Base-by-base conservation (phyloP, 2,888 invertebrate species). In the Brassicogethes aeneus region DNA sequence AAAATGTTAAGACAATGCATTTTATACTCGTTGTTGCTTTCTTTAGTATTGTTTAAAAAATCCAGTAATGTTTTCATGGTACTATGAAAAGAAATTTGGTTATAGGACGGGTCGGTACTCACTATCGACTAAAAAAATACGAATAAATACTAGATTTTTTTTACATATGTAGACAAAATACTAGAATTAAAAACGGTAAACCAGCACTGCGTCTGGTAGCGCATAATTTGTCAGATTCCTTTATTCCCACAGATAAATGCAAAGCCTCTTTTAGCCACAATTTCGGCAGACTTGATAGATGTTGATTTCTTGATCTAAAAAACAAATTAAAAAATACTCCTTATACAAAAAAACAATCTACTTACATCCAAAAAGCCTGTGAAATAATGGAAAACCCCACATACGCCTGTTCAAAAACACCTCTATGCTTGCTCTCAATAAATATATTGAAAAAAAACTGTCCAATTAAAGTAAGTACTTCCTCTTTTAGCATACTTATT, bases 341-440 rank as follows among this genome's bases (percentile, higher is more conserved):
- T 1, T 8, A 2, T 17, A 41, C 3, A 41, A 16, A 34, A 38
- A 10, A 42, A 12, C 12, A 41, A n/a, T n/a, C n/a, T 39, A 49
- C 56, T 54, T 56, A 77, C 69, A 67, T 73, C 81, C 82, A 83
- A 16, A 85, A 73, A 64, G 82, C 76, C 0, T 74, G 68, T 49
- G 89, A 81, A 34, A 93, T 69, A 56, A 79, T 76, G 2, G 79
- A 77, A 68, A 95, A 95, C 0, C 92, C 95, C 8, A 89, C 80
- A 60, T 89, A 89, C 0, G 91, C 92, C 66, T 94, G 89, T 62
- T 97, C 96, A 66, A 96, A 95, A n/a, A 96, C 96, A 1, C 97
- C 97, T 44, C 94, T 75, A 68, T 97, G 97, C 63, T 91, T 89
- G 1, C 91, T 88, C 61, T 80, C 77, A 0, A 78, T 70, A 15